Evolutionary conservation across 1,140 invertebrate genomes (phyloP), one percentile per base, ranked within the genome.

Genomic region (Anadara kagoshimensis): DNA sequence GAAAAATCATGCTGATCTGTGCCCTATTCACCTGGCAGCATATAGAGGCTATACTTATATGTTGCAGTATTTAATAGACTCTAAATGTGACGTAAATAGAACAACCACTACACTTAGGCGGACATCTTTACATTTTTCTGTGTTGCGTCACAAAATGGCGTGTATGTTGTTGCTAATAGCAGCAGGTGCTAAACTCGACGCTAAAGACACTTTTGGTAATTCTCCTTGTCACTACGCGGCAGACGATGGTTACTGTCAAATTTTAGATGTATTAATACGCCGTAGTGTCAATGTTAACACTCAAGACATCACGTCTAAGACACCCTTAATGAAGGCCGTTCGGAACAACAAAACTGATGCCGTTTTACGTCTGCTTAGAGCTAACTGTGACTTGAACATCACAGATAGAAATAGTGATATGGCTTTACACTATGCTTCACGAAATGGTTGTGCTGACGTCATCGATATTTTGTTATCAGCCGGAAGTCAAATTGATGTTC

Each of bases 381-480:
- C 83, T 18, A 82, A 81, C 36, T 85, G 85, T 64, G 81, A 97
- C 89, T 90, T 98, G 47, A 98, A 98, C 85, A 94, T 98, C 53
- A 94, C 95, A 22, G 97, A 98, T 88, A 97, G 98, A 90, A 97
- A 99, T 85, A 96, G 96, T 20, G 97, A 98, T 87, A 98, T 97
- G 8, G 96, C 97, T 0, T 90, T 98, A 49, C 97, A 99, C 86
- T 89, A 87, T 63, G 86, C 88, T 1, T 82, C 87, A 4, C 74
- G 88, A 68, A 88, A 87, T 56, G 88, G 88, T 3, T 85, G 84
- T 72, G 76, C 79, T 26, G 85, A 86, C 62, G 84, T 87, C 51
- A 83, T 86, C 43, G 82, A 85, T 24, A 84, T 86, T 53, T 76
- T 89, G 22, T 74, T 89, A 58, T 78, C 80, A 8, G 82, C 84